phyloP scores from a whole-genome alignment of 2,113 vertebrate genomes.

The Ciconia boyciana region DNA sequence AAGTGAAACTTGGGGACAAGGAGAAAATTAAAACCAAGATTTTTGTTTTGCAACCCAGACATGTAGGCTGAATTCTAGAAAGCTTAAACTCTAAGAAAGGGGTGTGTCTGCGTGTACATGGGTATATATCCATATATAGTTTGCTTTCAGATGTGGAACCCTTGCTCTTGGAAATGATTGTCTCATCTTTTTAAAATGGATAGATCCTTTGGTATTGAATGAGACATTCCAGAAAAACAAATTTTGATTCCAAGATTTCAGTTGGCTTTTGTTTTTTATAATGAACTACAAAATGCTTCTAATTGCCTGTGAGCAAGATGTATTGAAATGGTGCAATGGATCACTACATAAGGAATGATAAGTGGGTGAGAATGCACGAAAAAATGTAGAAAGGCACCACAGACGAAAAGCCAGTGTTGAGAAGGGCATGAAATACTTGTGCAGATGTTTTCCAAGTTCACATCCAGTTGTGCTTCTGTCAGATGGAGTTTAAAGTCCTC shows the following conservation, averaged over 20 bases:
- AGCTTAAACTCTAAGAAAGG: neutral
- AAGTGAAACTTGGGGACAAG: neutral
- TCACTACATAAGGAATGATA: neutral
- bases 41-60: neutral
- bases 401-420: neutral
- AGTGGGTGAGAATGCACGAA: neutral
- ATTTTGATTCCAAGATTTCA: neutral
- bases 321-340: neutral
- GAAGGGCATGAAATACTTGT: neutral
- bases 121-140: neutral
- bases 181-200: neutral
- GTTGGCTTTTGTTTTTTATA: neutral
- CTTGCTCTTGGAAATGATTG: neutral
- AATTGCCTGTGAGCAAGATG: neutral
- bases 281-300: neutral
- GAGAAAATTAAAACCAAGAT: neutral
- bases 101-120: fast-evolving
- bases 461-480: neutral
- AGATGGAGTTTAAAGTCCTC: neutral
- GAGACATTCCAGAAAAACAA: neutral
- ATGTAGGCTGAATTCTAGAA: neutral
- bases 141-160: neutral
- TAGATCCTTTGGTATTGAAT: neutral
- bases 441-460: neutral
- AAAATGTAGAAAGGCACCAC: neutral